Base-by-base conservation (phyloP, 2,797 vertebrate genomes). In the Lemur catta region DNA sequence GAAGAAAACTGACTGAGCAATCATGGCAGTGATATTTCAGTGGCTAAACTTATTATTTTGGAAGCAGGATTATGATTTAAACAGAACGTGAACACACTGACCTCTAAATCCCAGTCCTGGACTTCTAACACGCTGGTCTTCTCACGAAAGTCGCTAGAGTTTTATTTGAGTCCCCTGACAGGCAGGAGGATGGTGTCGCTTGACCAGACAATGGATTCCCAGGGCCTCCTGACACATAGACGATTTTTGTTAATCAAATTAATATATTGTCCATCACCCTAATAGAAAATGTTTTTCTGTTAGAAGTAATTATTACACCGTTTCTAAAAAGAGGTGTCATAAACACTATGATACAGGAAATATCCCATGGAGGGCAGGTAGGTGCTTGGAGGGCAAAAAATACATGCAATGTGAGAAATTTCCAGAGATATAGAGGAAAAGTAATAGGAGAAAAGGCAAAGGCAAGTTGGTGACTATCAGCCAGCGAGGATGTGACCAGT, bases 1-100 rank as follows among this genome's bases (percentile, higher is more conserved):
- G 85, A 96, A 96, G 67, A 94, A 95, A 97, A 93, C 55, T 13
- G 93, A 96, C 84, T 63, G 82, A 96, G 35, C 28, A 94, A 84
- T 93, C 48, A 57, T 57, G 33, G 46, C 59, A n/a, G 76, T 96
- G 81, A 84, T 97, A 91, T 95, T 95, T 97, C 95, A 92, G 93
- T 55, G 75, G 84, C 63, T 94, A 92, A 97, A 85, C 71, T 92
- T 89, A 67, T 95, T 93, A 93, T 84, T 97, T 89, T 84, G 91
- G 91, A 93, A 91, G 76, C 10, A 67, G 20, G 65, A 89, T 93
- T 89, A 87, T 92, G 81, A 96, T 76, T 94, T 95, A 97, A 96
- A 88, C 46, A 92, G 91, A 96, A 88, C 28, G 26, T 14, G 71
- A 85, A 28, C 90, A 63, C 17, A 28, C 33, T 94, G 94, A 95